These are phyloP conservation scores for Unio pictorum DNA, from an alignment of 2,888 invertebrate genomes.

Conservation along the genomic window DNA sequence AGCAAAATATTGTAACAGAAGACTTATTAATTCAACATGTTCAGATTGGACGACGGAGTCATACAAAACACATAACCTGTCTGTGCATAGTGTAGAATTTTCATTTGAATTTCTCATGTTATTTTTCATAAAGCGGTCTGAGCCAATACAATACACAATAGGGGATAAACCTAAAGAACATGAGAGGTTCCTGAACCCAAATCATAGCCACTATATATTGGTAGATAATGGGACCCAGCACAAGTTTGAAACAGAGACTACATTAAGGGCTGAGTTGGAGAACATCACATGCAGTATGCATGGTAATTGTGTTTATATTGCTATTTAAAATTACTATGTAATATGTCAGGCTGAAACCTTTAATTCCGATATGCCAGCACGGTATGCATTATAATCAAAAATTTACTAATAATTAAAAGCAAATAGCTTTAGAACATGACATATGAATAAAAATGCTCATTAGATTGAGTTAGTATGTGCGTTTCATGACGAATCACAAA, in stretches of 20 bases:
- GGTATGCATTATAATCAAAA: no score
- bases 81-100: not conserved
- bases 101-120: not conserved
- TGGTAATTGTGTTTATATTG: conserved; percentile 12
- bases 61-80: no score
- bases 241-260: conserved; percentile 62
- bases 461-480: no score
- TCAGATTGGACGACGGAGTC: no score
- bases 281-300: conserved; percentile 45
- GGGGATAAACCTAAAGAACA: conserved; percentile 19
- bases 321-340: not conserved
- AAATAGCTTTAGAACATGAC: no score
- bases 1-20: no score
- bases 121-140: conserved; percentile 38
- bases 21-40: no score
- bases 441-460: no score
- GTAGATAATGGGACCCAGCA: conserved; percentile 69
- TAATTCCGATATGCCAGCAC: no score
- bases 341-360: no score
- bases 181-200: conserved; percentile 62
- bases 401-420: no score
- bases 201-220: conserved; percentile 71
- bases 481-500: no score
- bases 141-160: conserved; percentile 59
- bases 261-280: conserved; percentile 61